A percentile compares a stretch with the other conserved stretches of the same genome.
Conservation (phyloP, 2,797 vertebrate species). For the Astyanax mexicanus region DNA sequence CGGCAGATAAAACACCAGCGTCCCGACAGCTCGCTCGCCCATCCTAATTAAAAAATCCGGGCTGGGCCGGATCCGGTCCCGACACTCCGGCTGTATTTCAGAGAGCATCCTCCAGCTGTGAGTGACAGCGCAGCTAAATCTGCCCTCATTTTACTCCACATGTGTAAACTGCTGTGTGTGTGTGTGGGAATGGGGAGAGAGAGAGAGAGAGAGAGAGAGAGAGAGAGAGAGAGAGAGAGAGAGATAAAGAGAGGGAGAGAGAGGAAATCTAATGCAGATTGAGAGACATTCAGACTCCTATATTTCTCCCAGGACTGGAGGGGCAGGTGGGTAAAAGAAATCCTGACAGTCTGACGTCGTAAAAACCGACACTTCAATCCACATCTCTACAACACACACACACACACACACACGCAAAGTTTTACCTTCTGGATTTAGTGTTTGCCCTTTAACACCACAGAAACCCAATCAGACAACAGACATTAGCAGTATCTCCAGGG, state of each 20-base stretch:
- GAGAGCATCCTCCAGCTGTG: slow-evolving; percentile 30
- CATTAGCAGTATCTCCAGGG: too few relatives aligned
- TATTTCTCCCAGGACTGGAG: slow-evolving; percentile 7
- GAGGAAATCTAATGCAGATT: neutral
- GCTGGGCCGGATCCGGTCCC: slow-evolving; percentile 56
- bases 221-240: neutral
- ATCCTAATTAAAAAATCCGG: slow-evolving; percentile 80
- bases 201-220: neutral
- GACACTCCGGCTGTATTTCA: slow-evolving; percentile 24
- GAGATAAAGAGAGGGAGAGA: neutral
- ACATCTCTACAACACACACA: neutral
- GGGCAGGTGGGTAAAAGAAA: neutral
- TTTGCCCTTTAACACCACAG: too few relatives aligned
- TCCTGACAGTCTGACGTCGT: neutral
- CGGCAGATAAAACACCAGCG: slow-evolving; percentile 59
- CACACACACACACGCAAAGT: too few relatives aligned
- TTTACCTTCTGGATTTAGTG: too few relatives aligned
- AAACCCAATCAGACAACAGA: too few relatives aligned
- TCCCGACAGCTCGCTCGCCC: slow-evolving; percentile 71
- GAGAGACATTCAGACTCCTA: neutral
- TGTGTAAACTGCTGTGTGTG: slow-evolving; percentile 45
- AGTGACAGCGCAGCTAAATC: slow-evolving; percentile 57
- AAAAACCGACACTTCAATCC: neutral
- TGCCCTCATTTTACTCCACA: slow-evolving; percentile 36
- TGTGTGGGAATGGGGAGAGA: neutral